Base-by-base conservation (phyloP, 2,888 invertebrate species). In the Plusia festucae region DNA sequence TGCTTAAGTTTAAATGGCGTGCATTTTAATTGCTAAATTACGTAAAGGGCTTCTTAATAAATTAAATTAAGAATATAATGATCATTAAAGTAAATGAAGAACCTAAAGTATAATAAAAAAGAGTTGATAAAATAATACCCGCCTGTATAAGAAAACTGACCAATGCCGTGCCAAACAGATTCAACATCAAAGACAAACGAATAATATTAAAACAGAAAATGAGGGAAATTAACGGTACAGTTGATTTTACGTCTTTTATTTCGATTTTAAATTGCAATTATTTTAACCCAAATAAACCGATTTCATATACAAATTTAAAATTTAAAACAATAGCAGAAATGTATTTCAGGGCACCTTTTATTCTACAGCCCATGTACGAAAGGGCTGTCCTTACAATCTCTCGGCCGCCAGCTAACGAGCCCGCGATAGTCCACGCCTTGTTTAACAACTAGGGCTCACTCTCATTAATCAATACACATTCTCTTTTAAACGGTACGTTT, bases 381-480 rank as follows among this genome's bases (percentile, higher is more conserved):
- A 84, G 85, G 84, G 84, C 70, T 27, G 9, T 63, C 68, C 70
- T 70, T 76, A 79, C 79, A 81, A 79, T 81, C 78, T 82, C 82
- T 72, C 69, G 69, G 52, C 53, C 76, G 85, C 20, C 60, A 87
- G 86, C 79, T 91, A 92, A 92, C 89, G 86, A 89, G 87, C 80
- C 74, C 76, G 78, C 82, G 79, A 86, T 87, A 88, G 82, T 86
- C 87, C 89, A 90, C 90, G 90, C 86, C 85, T 91, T 87, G 89
- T 91, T 92, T 86, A 86, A 70, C 86, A 93, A 90, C 86, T 88
- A 85, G 91, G 81, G 79, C 89, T 83, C 73, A 84, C 82, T 85
- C 86, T 86, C 87, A 85, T 89, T 90, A 87, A 91, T 93, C 90
- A 90, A 90, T 91, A 89, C 79, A 85, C 87, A 85, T 87, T 90